Base-by-base conservation (phyloP, 2,888 invertebrate genomes). In the Polyommatus iphigenia region DNA sequence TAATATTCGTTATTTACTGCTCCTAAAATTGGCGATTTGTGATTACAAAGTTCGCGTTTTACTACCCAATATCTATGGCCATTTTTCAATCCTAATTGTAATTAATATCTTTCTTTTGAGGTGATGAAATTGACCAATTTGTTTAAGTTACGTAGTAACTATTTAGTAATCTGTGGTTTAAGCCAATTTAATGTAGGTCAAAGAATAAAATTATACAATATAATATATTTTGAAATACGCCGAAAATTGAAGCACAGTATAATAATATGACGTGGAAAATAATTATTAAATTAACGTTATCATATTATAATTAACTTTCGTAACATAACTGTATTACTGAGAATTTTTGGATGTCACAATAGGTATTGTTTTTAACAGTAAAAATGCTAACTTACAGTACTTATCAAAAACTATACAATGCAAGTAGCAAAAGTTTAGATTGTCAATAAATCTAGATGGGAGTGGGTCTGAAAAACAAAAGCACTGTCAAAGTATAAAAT, bases 1-100 rank as follows among this genome's bases (percentile, higher is more conserved):
- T 75, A 75, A 75, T 75, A 75, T 75, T 75, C 54, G 50, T 75
- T 75, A 75, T 75, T 54, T 75, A 75, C 54, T 75, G 75, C 75
- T 75, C 50, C 75, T 75, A 75, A 75, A 75, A 54, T 75, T 75
- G 75, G 75, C 75, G 75, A 75, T 75, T 75, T 75, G 75, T 54
- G 75, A 75, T 75, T 54, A 75, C 75, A 75, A 75, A 75, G 29
- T 75, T 75, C 18, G 75, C 54, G 18, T 32, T 75, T 50, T 75
- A 75, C 50, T 75, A 54, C 29, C 29, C 67, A 67, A 67, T 50
- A 72, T 41, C 72, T 72, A 72, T 72, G 20, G 18, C 41, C n/a
- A 41, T 72, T 72, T 72, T 72, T 41, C 72, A 41, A 72, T 41
- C 41, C 41, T 4, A 41, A 18, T 41, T 18, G 10, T 72, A 41